phyloP scores from a whole-genome alignment of 2,113 vertebrate species.

The Edolisoma coerulescens region DNA sequence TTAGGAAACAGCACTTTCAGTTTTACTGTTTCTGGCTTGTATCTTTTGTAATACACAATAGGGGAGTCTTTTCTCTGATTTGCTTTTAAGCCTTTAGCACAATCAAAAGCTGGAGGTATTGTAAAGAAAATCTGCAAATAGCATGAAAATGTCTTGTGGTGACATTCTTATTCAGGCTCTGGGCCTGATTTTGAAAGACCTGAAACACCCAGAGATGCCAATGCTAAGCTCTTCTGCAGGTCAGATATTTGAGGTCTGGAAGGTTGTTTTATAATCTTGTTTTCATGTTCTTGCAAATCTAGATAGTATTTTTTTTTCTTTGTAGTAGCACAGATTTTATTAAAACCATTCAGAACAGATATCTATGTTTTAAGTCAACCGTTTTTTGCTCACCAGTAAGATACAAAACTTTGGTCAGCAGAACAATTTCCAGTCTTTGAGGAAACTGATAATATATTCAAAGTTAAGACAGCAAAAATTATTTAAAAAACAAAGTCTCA shows the following conservation, averaged over 20 bases:
- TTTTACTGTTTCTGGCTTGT: slow-evolving; percentile 47
- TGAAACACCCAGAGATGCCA: not conserved
- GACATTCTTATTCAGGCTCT: slow-evolving; percentile 41
- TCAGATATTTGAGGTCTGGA: slow-evolving; percentile 1
- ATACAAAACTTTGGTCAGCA: not conserved
- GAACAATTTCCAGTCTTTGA: not conserved
- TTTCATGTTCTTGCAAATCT: slow-evolving; percentile 12
- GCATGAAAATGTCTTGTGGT: slow-evolving; percentile 50
- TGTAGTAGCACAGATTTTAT: not conserved
- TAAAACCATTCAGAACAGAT: not conserved
- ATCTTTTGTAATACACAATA: slow-evolving; percentile 57
- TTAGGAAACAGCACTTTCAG: slow-evolving; percentile 35
- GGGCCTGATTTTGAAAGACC: slow-evolving; percentile 42
- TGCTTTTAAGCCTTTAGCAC: slow-evolving; percentile 59
- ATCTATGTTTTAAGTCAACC: not conserved
- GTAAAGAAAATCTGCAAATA: slow-evolving; percentile 63
- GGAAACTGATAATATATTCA: not conserved
- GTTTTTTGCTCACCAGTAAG: not conserved
- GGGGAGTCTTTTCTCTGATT: slow-evolving; percentile 51
- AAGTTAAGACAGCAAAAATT: not conserved
- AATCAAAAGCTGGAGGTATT: slow-evolving; percentile 53
- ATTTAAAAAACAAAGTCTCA: not conserved
- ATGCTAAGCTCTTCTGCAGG: not conserved
- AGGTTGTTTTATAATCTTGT: slow-evolving; percentile 6
- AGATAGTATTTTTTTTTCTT: not conserved